Evolutionary conservation across 23 tunicate species (phyloP).

Genomic region (Ciona savignyi): DNA sequence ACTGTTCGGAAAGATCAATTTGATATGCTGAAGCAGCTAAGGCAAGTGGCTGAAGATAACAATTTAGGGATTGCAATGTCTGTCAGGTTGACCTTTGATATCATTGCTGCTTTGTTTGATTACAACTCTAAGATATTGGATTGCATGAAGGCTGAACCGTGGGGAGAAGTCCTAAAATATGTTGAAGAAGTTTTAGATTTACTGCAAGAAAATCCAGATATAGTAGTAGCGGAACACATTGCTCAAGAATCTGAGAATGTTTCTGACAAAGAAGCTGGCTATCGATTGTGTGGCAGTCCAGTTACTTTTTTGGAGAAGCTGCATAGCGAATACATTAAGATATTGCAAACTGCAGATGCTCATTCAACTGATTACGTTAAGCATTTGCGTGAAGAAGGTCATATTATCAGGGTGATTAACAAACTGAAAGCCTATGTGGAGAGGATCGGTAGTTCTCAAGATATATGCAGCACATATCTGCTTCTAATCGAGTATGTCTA

Average conservation of each 20-base stretch:
- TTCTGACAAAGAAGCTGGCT: slow-evolving; percentile 59
- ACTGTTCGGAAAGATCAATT: slow-evolving; percentile 77
- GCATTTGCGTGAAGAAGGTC: slow-evolving; percentile 50
- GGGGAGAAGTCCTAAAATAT: slow-evolving; percentile 50
- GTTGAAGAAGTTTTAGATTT: slow-evolving; percentile 54
- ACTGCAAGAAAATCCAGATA: slow-evolving; percentile 46
- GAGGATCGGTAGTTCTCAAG: slow-evolving; percentile 35
- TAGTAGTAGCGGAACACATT: slow-evolving; percentile 55
- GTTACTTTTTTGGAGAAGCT: slow-evolving; percentile 74
- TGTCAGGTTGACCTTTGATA: slow-evolving; percentile 47
- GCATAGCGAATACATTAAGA: slow-evolving; percentile 75
- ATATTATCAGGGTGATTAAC: slow-evolving; percentile 43
- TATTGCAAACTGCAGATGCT: slow-evolving; percentile 85
- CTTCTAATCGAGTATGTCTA: slow-evolving; percentile 72
- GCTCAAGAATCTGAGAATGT: slow-evolving; percentile 63
- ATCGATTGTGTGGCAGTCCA: slow-evolving; percentile 57
- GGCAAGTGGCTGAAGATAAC: slow-evolving; percentile 64
- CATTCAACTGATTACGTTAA: slow-evolving; percentile 89
- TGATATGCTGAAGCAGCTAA: slow-evolving; percentile 61
- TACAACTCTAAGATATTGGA: slow-evolving; percentile 86
- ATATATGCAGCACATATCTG: slow-evolving; percentile 70
- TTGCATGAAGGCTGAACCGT: slow-evolving; percentile 91
- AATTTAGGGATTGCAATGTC: slow-evolving; percentile 68
- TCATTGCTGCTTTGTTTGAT: slow-evolving; percentile 73
- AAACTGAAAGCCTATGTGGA: slow-evolving; percentile 51